Conservation (phyloP, 2,797 vertebrate genomes). For the Muscicapa comitata region DNA sequence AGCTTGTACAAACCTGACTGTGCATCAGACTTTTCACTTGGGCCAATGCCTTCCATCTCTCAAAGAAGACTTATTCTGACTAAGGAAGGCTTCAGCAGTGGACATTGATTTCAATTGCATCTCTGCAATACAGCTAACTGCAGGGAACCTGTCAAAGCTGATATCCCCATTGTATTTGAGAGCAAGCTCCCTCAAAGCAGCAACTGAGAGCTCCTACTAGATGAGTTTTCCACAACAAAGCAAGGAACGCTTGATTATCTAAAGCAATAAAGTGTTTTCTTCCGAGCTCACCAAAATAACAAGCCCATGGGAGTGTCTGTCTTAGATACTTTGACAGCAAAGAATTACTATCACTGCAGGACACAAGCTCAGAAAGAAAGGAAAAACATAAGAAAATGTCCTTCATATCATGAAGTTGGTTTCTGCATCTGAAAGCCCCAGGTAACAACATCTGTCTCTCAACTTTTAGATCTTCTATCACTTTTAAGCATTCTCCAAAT, state of each 20-base stretch:
- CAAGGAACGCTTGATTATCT: background rate
- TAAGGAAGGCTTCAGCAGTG: background rate
- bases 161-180: background rate
- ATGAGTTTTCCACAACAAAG: background rate
- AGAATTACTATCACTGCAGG: background rate
- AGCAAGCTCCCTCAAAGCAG: background rate
- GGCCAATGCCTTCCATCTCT: background rate
- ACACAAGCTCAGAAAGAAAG: background rate
- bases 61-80: background rate
- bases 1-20: background rate
- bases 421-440: background rate
- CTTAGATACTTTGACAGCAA: background rate
- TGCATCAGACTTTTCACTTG: background rate
- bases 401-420: background rate
- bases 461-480: background rate
- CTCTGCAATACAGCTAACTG: background rate
- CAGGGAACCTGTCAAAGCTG: background rate
- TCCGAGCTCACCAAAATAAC: background rate
- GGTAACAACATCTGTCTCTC: background rate
- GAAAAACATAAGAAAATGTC: background rate
- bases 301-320: background rate
- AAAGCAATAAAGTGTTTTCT: background rate
- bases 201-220: background rate
- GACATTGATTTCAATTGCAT: background rate
- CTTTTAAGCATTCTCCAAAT: background rate